Percentiles rank a stretch among this genome's conserved stretches.
These are phyloP conservation scores for Todus mexicanus DNA, from an alignment of 2,797 vertebrate species.

Conservation along the genomic window DNA sequence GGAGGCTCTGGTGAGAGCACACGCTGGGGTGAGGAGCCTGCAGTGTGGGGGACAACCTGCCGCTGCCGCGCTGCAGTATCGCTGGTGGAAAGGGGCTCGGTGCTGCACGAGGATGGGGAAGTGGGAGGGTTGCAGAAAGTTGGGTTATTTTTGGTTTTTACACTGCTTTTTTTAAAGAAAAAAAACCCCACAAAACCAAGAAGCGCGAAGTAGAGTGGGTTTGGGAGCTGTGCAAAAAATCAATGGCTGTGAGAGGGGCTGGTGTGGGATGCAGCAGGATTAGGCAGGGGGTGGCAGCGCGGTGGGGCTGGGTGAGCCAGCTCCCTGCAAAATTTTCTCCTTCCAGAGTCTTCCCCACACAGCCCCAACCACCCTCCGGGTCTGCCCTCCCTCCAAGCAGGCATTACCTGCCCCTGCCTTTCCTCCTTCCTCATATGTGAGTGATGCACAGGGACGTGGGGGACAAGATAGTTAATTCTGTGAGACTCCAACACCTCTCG, in stretches of 20 bases:
- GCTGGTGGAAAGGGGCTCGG: not conserved
- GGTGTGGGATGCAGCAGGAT: not conserved
- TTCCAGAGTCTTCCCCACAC: not conserved
- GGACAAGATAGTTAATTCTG: not conserved
- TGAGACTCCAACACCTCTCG: not conserved
- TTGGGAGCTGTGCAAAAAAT: not conserved
- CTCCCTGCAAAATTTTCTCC: not conserved
- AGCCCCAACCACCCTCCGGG: rapidly evolving
- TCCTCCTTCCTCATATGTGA: not conserved
- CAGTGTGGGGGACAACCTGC: not conserved
- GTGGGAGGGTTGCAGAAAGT: not conserved
- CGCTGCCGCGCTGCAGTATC: rapidly evolving
- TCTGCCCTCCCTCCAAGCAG: not conserved
- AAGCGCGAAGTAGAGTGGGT: not conserved
- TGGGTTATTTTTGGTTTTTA: not conserved
- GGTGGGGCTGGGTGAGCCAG: not conserved
- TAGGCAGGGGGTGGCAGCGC: not conserved
- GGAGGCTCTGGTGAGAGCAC: not conserved
- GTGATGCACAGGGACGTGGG: not conserved
- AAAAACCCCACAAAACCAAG: too few species aligned
- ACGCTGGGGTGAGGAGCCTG: rapidly evolving
- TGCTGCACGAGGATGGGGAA: not conserved
- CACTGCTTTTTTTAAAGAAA: too few species aligned
- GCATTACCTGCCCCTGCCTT: not conserved
- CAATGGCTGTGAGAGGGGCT: not conserved